Evolutionary conservation across 2,888 invertebrate species (phyloP), one percentile per base, ranked within the genome.

Genomic region (Epirrita christyi): DNA sequence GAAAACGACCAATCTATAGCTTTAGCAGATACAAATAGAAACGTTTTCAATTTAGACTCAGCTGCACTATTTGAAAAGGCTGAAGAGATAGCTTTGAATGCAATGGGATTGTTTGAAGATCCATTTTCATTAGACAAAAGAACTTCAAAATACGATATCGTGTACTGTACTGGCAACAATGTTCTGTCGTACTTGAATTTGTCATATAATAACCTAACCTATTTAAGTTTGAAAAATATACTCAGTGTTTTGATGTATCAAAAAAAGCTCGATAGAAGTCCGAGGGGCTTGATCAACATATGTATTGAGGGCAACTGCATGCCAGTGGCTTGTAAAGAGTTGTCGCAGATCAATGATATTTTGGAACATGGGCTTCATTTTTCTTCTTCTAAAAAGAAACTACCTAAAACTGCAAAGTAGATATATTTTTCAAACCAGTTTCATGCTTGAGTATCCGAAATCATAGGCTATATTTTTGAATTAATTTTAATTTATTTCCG

Each of bases 221-320:
- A 72, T 40, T 6, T 68, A 0, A 72, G 73, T 14, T 10, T 87
- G 0, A 75, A 73, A 40, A 83, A 75, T 40, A 42, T 88, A 2
- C 36, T 72, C 6, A 46, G 67, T 0, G 78, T 87, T 0, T 40
- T 88, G 6, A 8, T 43, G 6, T 65, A 64, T 10, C 88, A 88
- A 51, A 77, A 59, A 10, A 27, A 34, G 1, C 15, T 65, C 0
- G 62, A 74, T 2, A 77, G 77, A 54, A 76, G 61, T 6, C 82
- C 81, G 1, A 73, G 53, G 11, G 88, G 88, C 0, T 63, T 88
- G 28, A 54, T 84, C 3, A 82, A 80, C 46, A 56, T 88, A 0
- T 63, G 64, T 1, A 67, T 88, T 2, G 83, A 85, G 49, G 88
- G 88, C 0, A 88, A 88, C 29, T 55, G 52, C 11, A 32, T 88